Base-by-base conservation (phyloP, 1,140 invertebrate genomes). In the Pseudomyrmex gracilis region DNA sequence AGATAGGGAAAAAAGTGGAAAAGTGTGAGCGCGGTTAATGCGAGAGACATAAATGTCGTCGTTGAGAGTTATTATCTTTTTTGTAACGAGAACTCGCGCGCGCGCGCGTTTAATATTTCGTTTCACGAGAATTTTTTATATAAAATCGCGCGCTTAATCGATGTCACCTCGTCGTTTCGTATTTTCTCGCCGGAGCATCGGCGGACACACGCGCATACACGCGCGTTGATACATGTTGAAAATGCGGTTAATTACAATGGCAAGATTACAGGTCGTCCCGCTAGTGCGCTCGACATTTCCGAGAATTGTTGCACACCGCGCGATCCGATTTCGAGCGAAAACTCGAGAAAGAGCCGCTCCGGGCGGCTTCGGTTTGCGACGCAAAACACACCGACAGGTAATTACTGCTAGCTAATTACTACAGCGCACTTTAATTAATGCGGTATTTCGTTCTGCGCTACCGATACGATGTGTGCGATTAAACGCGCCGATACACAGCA, bases 361-460 rank as follows among this genome's bases (percentile, higher is more conserved):
- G 66, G 20, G 8, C 64, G 64, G 76, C 57, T 71, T 78, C 20
- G 66, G 66, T 17, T 68, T 15, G 66, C n/a, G 12, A 20, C 24
- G 47, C 64, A 53, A 70, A 66, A 66, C 64, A 70, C 51, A 70
- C 64, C 66, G 64, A 80, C 76, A 58, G 53, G 53, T 71, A 71
- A 80, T 80, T 71, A 80, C 76, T 80, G 45, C 15, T 12, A 3
- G 53, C 66, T 71, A 58, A 71, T 80, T 80, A 80, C 76, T 58
- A 80, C 66, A 12, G 53, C 22, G 58, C 76, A 80, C 76, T 80
- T 80, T 80, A 80, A 80, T 80, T 80, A 80, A 80, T 77, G 49
- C 74, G 49, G 74, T 77, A 77, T 78, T 78, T 78, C 51, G 64
- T 78, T 78, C 76, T 68, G 20, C 76, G 51, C 51, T 60, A 70